These are phyloP conservation scores for Drosophila micromelanica DNA, from an alignment of 1,140 invertebrate genomes.

Conservation along the genomic window DNA sequence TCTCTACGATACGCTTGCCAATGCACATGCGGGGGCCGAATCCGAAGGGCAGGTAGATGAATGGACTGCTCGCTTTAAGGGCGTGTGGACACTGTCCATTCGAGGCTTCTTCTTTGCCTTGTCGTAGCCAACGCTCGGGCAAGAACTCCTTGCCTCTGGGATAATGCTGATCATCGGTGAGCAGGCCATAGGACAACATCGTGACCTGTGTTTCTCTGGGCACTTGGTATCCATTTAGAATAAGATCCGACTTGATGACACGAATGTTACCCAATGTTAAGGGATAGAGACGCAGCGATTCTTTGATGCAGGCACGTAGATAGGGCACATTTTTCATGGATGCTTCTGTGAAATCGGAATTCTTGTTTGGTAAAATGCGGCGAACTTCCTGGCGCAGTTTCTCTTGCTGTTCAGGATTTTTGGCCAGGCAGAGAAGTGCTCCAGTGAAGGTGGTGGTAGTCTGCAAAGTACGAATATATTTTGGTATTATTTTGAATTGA, in stretches of 20 bases:
- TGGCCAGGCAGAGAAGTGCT: conserved; percentile 85
- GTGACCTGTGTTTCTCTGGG: conserved; percentile 85
- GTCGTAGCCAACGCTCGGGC: conserved; percentile 86
- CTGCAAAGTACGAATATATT: conserved; percentile 7
- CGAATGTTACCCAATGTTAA: conserved; percentile 85
- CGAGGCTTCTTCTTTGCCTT: conserved; percentile 39
- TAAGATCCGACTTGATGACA: conserved; percentile 85
- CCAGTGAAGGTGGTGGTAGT: conserved; percentile 54
- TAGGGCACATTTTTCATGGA: conserved; percentile 86
- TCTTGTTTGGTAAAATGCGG: conserved; percentile 85
- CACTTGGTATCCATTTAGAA: conserved; percentile 86
- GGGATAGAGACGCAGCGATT: conserved; percentile 86
- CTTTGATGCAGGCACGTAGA: conserved; percentile 88
- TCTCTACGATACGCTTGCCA: conserved; percentile 88
- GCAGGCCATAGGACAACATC: conserved; percentile 79
- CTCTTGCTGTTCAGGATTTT: conserved; percentile 90
- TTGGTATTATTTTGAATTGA: not conserved
- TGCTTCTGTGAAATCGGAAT: conserved; percentile 85
- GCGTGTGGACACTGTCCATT: conserved; percentile 63
- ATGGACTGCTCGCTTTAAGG: conserved; percentile 83
- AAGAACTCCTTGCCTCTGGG: conserved; percentile 85
- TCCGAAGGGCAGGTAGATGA: conserved; percentile 87
- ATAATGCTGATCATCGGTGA: conserved; percentile 85
- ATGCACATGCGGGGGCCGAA: conserved; percentile 87
- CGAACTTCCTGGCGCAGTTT: conserved; percentile 89